Percentiles rank a stretch among this genome's conserved stretches.
These are phyloP conservation scores for Procapra przewalskii DNA, from an alignment of 2,113 vertebrate genomes.

Conservation along the genomic window DNA sequence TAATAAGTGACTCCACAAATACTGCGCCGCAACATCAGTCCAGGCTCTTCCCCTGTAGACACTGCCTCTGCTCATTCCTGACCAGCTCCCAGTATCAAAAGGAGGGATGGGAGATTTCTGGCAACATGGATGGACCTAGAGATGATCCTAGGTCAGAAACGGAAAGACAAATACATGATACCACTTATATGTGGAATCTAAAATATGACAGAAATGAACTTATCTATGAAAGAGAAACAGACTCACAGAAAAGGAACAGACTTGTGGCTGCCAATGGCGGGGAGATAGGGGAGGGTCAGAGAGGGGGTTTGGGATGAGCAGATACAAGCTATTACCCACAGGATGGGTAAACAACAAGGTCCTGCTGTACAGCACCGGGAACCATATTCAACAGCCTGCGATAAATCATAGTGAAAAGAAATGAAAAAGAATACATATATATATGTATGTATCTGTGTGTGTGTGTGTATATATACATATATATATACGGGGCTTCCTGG, in stretches of 20 bases:
- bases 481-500: not conserved
- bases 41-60: not conserved
- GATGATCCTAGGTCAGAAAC: not conserved
- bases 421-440: not conserved
- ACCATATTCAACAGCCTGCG: not conserved
- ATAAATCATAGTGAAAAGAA: not conserved
- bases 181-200: not conserved
- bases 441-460: fast-evolving
- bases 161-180: not conserved
- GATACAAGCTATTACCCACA: not conserved
- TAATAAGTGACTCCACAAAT: not conserved
- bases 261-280: not conserved
- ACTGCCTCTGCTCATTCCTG: not conserved
- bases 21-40: fast-evolving
- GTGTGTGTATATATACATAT: too few relatives aligned
- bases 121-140: not conserved
- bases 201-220: not conserved
- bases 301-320: not conserved
- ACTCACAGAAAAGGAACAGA: not conserved
- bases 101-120: not conserved
- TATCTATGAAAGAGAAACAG: not conserved
- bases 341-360: not conserved
- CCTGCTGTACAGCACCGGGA: not conserved
- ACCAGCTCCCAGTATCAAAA: not conserved
- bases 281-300: not conserved